These are phyloP conservation scores for Synergus laeviventris DNA, from an alignment of 2,888 invertebrate genomes.

Conservation along the genomic window DNA sequence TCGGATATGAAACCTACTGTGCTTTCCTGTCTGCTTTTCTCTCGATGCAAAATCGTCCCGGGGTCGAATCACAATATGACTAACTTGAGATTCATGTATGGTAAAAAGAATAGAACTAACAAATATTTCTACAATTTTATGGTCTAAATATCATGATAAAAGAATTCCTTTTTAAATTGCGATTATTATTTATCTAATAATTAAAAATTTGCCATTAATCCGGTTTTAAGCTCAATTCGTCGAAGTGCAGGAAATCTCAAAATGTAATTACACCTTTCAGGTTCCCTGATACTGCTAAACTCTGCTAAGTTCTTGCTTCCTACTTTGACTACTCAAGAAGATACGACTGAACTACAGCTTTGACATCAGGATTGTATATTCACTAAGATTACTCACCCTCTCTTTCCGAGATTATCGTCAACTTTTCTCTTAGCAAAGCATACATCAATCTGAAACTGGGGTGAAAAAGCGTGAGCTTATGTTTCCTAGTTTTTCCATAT, in stretches of 20 bases:
- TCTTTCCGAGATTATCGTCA: background rate
- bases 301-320: constrained; percentile 18
- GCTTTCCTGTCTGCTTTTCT: constrained; percentile 1
- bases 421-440: background rate
- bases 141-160: too few species aligned
- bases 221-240: background rate
- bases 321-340: background rate
- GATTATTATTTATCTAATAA: background rate
- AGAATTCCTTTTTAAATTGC: too few species aligned
- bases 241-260: constrained; percentile 21
- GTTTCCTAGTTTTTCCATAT: background rate
- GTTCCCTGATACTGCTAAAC: background rate
- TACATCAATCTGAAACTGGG: background rate
- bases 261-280: constrained; percentile 8
- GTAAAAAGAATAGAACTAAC: background rate
- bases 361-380: background rate
- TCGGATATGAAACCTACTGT: constrained; percentile 52
- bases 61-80: background rate
- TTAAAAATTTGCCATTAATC: background rate
- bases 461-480: background rate
- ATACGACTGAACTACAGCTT: constrained; percentile 15
- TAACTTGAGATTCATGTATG: background rate
- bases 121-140: background rate
- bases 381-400: background rate
- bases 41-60: background rate